Evolutionary conservation across 2,113 vertebrate genomes (phyloP).

Genomic region (Murina feae): DNA sequence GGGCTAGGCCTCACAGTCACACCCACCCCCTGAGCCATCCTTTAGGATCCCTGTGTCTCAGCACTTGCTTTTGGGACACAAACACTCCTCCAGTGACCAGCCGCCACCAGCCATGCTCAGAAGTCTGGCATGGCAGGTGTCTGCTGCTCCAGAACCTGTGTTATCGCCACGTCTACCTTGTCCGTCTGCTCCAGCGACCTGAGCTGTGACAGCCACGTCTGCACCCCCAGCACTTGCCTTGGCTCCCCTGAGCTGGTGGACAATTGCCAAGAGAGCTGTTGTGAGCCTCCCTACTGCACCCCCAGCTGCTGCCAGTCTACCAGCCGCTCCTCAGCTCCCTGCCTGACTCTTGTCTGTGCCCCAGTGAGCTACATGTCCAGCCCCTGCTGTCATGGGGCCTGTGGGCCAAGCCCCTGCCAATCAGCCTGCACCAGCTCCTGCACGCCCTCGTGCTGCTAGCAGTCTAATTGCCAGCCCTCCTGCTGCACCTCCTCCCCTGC

Average conservation of each 20-base stretch:
- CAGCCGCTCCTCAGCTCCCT: not conserved
- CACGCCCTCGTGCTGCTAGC: not conserved
- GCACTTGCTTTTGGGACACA: no score
- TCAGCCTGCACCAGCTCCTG: not conserved
- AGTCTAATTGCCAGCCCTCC: rapidly evolving
- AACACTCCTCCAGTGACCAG: no score
- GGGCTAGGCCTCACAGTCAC: not conserved
- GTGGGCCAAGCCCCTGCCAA: not conserved
- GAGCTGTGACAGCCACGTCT: not conserved
- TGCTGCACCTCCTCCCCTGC: not conserved
- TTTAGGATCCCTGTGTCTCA: no score
- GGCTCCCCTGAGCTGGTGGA: not conserved
- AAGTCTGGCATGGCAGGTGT: not conserved
- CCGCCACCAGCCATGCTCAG: no score
- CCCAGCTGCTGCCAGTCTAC: not conserved
- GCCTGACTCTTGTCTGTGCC: not conserved
- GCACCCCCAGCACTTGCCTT: not conserved
- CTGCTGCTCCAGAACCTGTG: not conserved
- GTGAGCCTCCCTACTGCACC: not conserved
- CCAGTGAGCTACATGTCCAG: not conserved
- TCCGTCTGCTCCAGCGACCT: slow-evolving; percentile 11
- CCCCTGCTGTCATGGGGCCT: not conserved
- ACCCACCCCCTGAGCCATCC: not conserved
- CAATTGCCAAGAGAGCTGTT: not conserved
- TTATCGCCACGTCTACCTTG: not conserved